Conservation (phyloP, 2,888 invertebrate species). For the Augiades crinisus region DNA sequence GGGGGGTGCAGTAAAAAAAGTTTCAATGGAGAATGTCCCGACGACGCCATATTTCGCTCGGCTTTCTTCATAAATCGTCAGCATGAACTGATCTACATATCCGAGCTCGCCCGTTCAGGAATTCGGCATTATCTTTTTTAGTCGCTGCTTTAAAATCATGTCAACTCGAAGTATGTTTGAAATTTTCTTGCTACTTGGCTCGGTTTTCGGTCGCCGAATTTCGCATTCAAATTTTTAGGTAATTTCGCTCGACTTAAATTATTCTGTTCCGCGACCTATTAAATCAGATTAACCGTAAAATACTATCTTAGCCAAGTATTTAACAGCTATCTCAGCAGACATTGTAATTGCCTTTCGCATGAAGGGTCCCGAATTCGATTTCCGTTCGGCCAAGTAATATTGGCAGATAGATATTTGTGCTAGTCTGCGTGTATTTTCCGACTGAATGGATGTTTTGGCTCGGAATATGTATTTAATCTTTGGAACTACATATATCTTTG, state of each 20-base stretch:
- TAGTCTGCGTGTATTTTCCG: conserved; percentile 18
- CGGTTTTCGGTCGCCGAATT: conserved; percentile 10
- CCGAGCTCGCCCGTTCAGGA: conserved; percentile 38
- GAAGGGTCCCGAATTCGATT: conserved; percentile 15
- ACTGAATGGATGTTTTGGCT: conserved; percentile 20
- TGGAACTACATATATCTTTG: conserved; percentile 8
- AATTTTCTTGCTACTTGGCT: conserved; percentile 24
- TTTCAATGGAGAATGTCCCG: conserved; percentile 68
- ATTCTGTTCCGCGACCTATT: conserved; percentile 5
- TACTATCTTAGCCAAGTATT: conserved; percentile 5
- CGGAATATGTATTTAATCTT: conserved; percentile 17
- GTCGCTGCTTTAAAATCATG: conserved; percentile 30
- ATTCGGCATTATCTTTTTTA: conserved; percentile 37
- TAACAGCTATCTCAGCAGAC: conserved; percentile 9
- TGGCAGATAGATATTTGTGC: conserved; percentile 20
- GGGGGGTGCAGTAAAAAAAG: conserved; percentile 71
- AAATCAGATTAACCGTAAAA: background rate
- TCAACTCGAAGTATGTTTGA: conserved; percentile 28
- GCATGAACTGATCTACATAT: conserved; percentile 69
- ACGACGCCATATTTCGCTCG: conserved; percentile 66
- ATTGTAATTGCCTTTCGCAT: conserved; percentile 20
- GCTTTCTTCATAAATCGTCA: conserved; percentile 74
- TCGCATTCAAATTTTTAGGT: conserved; percentile 18
- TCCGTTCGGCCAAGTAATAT: conserved; percentile 20
- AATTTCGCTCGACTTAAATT: conserved; percentile 12